Conservation (phyloP, 2,797 vertebrate species). For the Spea hammondii region DNA sequence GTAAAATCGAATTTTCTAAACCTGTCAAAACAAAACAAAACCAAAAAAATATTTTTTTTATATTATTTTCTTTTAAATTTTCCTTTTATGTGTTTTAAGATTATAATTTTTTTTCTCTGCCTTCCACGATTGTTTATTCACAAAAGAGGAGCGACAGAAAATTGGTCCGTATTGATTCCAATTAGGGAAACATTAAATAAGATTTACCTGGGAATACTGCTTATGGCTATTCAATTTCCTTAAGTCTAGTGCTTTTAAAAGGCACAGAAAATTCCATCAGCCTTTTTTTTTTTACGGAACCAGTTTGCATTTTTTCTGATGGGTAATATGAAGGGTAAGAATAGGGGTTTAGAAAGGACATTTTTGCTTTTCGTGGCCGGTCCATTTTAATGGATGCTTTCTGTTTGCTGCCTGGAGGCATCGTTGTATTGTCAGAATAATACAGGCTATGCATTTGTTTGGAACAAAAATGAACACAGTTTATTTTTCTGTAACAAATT, state of each 20-base stretch:
- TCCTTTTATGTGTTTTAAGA: background rate
- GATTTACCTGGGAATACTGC: conserved; percentile 86
- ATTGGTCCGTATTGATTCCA: conserved; percentile 98
- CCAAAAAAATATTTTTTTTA: conserved; percentile 43
- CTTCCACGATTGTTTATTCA: conserved; percentile 79
- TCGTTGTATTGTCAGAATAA: background rate
- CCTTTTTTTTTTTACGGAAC: conserved; percentile 15
- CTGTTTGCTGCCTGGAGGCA: background rate
- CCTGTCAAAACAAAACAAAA: conserved; percentile 50
- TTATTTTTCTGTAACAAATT: too few relatives aligned
- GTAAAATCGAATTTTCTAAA: conserved; percentile 67
- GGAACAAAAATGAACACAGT: too few relatives aligned
- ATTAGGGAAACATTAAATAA: conserved; percentile 98
- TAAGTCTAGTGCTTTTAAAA: conserved; percentile 60
- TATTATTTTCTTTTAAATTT: background rate
- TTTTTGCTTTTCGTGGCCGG: background rate
- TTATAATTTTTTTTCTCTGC: background rate
- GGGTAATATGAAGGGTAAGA: background rate
- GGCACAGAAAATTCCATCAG: conserved; percentile 52
- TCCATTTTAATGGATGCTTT: background rate
- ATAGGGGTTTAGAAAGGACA: background rate
- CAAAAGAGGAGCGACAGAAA: conserved; percentile 80
- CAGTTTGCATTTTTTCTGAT: conserved; percentile 15
- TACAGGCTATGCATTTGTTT: background rate
- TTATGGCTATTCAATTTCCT: conserved; percentile 68